phyloP scores from a whole-genome alignment of 2,888 invertebrate genomes.

The Amblyjoppa fuscipennis region DNA sequence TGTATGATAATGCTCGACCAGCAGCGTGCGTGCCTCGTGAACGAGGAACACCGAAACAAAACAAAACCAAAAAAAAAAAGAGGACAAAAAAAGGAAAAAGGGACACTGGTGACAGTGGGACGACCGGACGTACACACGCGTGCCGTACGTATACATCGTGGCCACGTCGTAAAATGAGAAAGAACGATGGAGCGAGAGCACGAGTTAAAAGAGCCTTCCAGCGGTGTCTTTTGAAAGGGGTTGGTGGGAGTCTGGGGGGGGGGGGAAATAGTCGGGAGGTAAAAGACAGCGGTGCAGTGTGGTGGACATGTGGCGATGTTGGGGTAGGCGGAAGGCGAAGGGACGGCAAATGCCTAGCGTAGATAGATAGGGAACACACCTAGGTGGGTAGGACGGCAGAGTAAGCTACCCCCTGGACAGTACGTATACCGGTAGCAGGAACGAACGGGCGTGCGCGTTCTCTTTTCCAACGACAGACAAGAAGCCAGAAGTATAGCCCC shows the following conservation, averaged over 20 bases:
- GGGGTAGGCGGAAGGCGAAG: conserved; percentile 12
- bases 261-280: conserved; percentile 46
- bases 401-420: conserved; percentile 44
- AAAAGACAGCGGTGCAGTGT: conserved; percentile 35
- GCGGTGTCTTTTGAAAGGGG: conserved; percentile 37
- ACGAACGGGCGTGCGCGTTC: conserved; percentile 21
- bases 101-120: conserved; percentile 45
- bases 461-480: conserved; percentile 37
- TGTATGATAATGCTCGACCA: conserved; percentile 57
- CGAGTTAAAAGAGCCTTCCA: conserved; percentile 54
- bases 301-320: conserved; percentile 25
- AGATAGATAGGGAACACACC: conserved; percentile 12
- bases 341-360: conserved; percentile 2
- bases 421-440: conserved; percentile 23
- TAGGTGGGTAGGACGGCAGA: conserved; percentile 20
- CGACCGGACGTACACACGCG: conserved; percentile 54
- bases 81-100: conserved; percentile 35
- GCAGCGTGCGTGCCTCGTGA: conserved; percentile 48
- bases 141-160: conserved; percentile 43
- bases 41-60: conserved; percentile 37
- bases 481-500: conserved; percentile 26
- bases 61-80: conserved; percentile 18
- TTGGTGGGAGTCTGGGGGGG: conserved; percentile 38
- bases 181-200: conserved; percentile 52
- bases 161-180: conserved; percentile 44